A percentile compares a stretch with the other conserved stretches of the same genome.
Evolutionary conservation across 64 coral and sea anemone genomes (phyloP).

Genomic region (Astreopora myriophthalma): DNA sequence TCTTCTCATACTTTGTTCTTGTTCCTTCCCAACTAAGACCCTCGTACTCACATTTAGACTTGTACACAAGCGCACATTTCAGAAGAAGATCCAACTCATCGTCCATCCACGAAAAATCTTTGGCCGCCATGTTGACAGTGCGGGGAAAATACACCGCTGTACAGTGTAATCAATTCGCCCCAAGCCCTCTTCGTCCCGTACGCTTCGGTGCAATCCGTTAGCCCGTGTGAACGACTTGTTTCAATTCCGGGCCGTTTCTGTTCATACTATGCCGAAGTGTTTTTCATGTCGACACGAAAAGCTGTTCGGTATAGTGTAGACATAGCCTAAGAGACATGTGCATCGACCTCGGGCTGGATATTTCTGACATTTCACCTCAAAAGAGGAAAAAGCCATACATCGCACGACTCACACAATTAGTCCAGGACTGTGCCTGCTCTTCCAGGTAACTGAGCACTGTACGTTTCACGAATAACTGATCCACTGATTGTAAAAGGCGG

Average conservation of each 20-base stretch:
- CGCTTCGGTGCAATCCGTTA: too few species aligned
- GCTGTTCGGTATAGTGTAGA: too few species aligned
- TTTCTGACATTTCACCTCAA: neutral
- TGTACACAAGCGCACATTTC: neutral
- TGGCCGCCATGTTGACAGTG: neutral
- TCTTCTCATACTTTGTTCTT: too few species aligned
- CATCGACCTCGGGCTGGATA: slow-evolving; percentile 10
- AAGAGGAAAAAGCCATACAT: slow-evolving; percentile 34
- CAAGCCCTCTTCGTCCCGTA: too few species aligned
- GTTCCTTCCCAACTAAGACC: slow-evolving; percentile 14
- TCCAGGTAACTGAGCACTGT: neutral
- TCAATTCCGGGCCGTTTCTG: too few species aligned
- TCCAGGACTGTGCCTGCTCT: neutral
- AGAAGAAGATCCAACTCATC: neutral
- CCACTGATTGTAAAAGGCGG: neutral
- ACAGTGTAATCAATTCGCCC: too few species aligned
- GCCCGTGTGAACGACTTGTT: too few species aligned
- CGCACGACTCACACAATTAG: slow-evolving; percentile 13
- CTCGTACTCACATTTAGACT: slow-evolving; percentile 9
- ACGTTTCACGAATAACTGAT: neutral
- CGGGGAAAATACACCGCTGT: too few species aligned
- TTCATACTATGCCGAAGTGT: too few species aligned
- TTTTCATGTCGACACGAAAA: too few species aligned
- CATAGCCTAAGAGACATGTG: neutral
- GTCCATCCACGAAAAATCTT: neutral